Evolutionary conservation across 1,140 invertebrate species (phyloP).

Genomic region (Aphelinus atriplicis): DNA sequence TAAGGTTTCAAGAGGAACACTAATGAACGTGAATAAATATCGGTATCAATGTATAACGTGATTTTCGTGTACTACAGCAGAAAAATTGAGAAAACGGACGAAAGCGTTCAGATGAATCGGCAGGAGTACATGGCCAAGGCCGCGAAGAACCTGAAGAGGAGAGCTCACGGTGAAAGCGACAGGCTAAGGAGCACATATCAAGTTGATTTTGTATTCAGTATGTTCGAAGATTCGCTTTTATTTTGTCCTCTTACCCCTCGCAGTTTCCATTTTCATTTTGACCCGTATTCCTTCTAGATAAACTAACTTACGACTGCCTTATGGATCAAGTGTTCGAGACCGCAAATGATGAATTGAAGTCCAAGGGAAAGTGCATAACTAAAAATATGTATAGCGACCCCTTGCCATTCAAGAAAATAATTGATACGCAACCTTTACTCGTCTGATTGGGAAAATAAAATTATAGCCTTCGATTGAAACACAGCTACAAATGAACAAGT

Average conservation of each 20-base stretch:
- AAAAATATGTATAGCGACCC: constrained; percentile 5
- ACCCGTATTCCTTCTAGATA: not conserved
- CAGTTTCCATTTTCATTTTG: too few relatives aligned
- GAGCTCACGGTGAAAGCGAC: not conserved
- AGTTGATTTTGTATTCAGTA: constrained; percentile 5
- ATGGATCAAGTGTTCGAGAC: not conserved
- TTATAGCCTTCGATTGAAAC: too few relatives aligned
- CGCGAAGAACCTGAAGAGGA: not conserved
- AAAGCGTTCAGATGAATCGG: constrained; percentile 1
- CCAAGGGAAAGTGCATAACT: not conserved
- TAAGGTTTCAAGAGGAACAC: too few relatives aligned
- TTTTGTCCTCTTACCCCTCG: too few relatives aligned
- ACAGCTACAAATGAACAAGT: too few relatives aligned
- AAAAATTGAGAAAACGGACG: not conserved
- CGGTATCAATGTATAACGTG: too few relatives aligned
- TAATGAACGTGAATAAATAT: too few relatives aligned
- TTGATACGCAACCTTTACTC: not conserved
- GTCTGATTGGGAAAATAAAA: not conserved
- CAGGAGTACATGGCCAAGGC: constrained; percentile 6
- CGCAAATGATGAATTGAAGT: not conserved
- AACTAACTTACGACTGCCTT: not conserved
- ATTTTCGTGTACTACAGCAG: not conserved
- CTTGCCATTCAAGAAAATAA: constrained; percentile 9
- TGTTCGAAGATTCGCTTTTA: not conserved
- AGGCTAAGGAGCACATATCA: constrained; percentile 17